These are phyloP conservation scores for Heliothis subflexa DNA, from an alignment of 1,140 invertebrate genomes.

Conservation along the genomic window DNA sequence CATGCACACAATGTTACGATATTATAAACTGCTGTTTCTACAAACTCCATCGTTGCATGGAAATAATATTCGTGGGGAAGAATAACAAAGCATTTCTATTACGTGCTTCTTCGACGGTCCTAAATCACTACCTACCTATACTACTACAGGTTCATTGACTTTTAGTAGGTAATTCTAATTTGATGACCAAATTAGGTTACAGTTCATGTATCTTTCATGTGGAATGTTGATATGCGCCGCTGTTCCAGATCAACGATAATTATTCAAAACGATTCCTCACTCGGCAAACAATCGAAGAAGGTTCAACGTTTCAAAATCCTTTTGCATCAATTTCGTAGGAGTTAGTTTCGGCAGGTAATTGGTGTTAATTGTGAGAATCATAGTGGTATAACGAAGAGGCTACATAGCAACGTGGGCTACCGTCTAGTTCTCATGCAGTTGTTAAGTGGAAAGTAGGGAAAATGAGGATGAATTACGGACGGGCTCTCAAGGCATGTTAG, in stretches of 20 bases:
- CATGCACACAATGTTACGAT: conserved; percentile 48
- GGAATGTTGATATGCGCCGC: conserved; percentile 23
- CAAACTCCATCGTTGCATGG: conserved; percentile 18
- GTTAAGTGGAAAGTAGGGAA: conserved; percentile 59
- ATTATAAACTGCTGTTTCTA: conserved; percentile 29
- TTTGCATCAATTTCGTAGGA: neutral
- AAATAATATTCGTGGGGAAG: conserved; percentile 19
- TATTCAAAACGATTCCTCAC: conserved; percentile 41
- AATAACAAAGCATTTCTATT: neutral
- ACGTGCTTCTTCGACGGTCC: neutral
- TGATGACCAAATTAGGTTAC: conserved; percentile 37
- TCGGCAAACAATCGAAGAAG: neutral
- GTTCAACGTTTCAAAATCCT: conserved; percentile 34
- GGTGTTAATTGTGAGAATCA: conserved; percentile 6
- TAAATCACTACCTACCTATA: no score
- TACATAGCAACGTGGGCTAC: conserved; percentile 27
- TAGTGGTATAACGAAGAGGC: neutral
- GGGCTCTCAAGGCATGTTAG: conserved; percentile 31
- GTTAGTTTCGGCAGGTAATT: conserved; percentile 25
- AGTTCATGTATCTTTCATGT: conserved; percentile 34
- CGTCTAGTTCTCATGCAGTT: conserved; percentile 39
- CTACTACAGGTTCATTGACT: conserved; percentile 16
- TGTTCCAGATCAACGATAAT: conserved; percentile 35
- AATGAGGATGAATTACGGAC: conserved; percentile 55
- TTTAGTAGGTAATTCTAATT: neutral